These are phyloP conservation scores for Myiotriccus ornatus DNA, from an alignment of 2,797 vertebrate genomes.

Conservation along the genomic window DNA sequence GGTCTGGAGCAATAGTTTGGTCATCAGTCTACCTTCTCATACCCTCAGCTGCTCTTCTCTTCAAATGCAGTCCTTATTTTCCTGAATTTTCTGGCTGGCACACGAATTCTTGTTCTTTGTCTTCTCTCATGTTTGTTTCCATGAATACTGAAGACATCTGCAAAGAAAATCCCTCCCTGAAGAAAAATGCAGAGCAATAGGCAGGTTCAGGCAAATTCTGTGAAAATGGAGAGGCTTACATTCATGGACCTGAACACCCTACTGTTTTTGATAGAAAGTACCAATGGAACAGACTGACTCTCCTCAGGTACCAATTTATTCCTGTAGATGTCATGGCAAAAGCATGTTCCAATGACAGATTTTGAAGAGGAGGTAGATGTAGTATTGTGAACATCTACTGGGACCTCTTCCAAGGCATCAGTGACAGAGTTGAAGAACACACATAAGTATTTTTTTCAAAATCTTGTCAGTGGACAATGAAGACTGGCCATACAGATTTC, in stretches of 20 bases:
- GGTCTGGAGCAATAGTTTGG: not conserved
- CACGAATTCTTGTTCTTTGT: not conserved
- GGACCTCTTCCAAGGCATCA: not conserved
- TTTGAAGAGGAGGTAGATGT: not conserved
- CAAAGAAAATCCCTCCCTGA: not conserved
- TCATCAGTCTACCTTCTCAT: not conserved
- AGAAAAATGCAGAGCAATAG: not conserved
- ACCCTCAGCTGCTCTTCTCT: not conserved
- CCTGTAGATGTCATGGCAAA: not conserved
- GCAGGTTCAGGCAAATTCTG: not conserved
- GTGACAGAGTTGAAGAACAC: not conserved
- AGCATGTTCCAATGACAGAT: not conserved
- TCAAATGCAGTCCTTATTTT: not conserved
- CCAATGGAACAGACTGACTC: not conserved
- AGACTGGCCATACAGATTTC: not conserved
- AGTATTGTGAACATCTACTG: not conserved
- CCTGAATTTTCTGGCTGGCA: not conserved
- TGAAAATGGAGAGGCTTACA: not conserved
- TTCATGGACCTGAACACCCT: rapidly evolving
- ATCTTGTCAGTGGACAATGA: not conserved
- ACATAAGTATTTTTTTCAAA: not conserved
- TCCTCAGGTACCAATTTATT: not conserved
- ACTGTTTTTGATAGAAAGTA: not conserved
- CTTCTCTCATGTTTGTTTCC: not conserved
- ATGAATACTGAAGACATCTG: not conserved